Evolutionary conservation across 2,113 vertebrate genomes (phyloP).

Genomic region (Recurvirostra avosetta): DNA sequence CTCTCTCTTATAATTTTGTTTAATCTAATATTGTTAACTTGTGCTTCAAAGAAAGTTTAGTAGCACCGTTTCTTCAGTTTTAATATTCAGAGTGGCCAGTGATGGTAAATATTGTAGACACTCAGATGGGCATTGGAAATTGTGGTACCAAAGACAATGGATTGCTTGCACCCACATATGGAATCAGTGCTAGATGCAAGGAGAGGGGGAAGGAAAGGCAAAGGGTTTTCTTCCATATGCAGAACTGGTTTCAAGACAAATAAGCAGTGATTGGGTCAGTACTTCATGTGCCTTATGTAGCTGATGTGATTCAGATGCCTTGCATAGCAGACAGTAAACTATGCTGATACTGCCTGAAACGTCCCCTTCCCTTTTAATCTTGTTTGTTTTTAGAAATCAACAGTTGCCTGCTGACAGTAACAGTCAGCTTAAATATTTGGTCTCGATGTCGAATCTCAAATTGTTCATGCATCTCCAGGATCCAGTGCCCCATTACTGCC

Average conservation of each 20-base stretch:
- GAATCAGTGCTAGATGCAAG: not conserved
- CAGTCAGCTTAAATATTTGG: conserved; percentile 63
- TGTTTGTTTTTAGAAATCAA: conserved; percentile 62
- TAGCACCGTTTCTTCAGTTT: not conserved
- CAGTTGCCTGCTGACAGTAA: conserved; percentile 44
- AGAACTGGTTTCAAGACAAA: not conserved
- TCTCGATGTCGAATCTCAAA: conserved; percentile 43
- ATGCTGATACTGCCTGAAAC: conserved; percentile 42
- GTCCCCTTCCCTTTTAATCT: conserved; percentile 51
- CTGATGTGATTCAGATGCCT: conserved; percentile 28
- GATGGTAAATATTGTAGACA: not conserved
- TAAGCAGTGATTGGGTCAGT: not conserved
- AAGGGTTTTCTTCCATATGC: not conserved
- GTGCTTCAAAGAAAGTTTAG: not conserved
- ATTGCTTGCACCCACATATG: not conserved
- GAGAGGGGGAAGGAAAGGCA: not conserved
- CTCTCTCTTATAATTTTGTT: not conserved
- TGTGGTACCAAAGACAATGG: not conserved
- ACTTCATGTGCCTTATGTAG: not conserved
- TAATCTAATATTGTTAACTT: not conserved
- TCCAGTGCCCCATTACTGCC: conserved; percentile 55
- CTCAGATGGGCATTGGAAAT: not conserved
- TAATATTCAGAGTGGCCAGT: not conserved
- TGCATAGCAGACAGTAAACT: conserved; percentile 25
- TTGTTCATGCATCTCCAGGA: conserved; percentile 54